These are phyloP conservation scores for Ancistrus triradiatus DNA, from an alignment of 2,113 vertebrate species.

Conservation along the genomic window DNA sequence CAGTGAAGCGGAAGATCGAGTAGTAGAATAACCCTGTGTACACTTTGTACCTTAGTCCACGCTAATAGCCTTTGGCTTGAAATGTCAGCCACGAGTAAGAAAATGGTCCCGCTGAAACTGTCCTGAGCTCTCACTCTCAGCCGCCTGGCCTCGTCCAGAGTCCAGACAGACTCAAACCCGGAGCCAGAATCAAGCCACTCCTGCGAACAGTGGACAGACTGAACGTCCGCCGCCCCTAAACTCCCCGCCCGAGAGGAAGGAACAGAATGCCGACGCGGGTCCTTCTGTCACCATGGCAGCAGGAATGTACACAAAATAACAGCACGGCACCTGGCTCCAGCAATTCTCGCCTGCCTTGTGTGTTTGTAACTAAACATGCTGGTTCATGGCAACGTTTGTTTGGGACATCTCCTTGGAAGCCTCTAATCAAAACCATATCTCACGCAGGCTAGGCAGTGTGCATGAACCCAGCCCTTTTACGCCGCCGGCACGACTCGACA, in stretches of 20 bases:
- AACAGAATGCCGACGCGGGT: constrained; percentile 47
- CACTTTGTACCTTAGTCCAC: too few species aligned
- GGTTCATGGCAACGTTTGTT: constrained; percentile 71
- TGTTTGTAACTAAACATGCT: constrained; percentile 71
- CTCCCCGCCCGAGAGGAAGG: constrained; percentile 30
- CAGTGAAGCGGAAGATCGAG: too few species aligned
- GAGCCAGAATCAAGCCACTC: background rate
- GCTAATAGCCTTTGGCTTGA: background rate
- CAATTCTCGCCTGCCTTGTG: constrained; percentile 51
- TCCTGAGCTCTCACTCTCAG: background rate
- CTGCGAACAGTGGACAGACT: constrained; percentile 6
- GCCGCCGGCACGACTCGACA: constrained; percentile 39
- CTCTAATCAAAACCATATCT: constrained; percentile 60
- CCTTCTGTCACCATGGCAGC: constrained; percentile 63
- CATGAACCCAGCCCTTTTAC: constrained; percentile 38
- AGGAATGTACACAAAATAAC: constrained; percentile 60
- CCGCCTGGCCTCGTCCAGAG: background rate
- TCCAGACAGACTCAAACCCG: background rate
- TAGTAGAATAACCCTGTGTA: too few species aligned
- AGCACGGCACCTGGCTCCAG: constrained; percentile 55
- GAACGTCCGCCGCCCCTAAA: background rate
- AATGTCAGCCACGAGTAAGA: background rate
- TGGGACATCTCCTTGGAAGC: constrained; percentile 60
- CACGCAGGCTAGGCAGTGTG: constrained; percentile 26
- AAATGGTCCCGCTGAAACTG: constrained; percentile 2